Evolutionary conservation across 1,140 invertebrate genomes (phyloP), one percentile per base, ranked within the genome.

Genomic region (Drosophila pectinifera): DNA sequence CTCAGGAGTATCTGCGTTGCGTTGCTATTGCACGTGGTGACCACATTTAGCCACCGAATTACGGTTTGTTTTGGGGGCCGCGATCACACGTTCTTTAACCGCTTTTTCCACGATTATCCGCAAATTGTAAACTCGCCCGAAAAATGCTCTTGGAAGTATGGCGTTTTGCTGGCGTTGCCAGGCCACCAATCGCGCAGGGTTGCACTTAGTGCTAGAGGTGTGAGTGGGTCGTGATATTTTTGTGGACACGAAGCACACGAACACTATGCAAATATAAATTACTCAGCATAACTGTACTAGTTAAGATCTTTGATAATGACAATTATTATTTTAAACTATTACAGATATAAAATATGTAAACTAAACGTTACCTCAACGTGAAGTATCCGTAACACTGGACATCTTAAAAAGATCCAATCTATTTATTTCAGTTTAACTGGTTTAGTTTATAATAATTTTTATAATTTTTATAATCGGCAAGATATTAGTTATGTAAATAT

Each of bases 81-180:
- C 34, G 61, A 24, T 57, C 56, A 59, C 61, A 78, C 61, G 73
- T 76, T 79, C 48, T 46, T 79, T 78, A 26, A 31, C 28, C 42
- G 59, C 59, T 65, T 86, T 80, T 56, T 73, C 38, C 36, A 56
- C 43, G 20, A 62, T 59, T 74, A 65, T 78, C 68, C 42, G 51
- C 59, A 67, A 73, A 85, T 53, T 68, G 46, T 67, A 81, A 80
- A 85, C 73, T 81, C 73, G 81, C 73, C 63, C 78, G 81, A 86
- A 86, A 84, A 86, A 78, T 86, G 82, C 81, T 85, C 64, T 75
- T 55, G 72, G 73, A 88, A 88, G 84, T 84, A 88, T 88, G 84
- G 84, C 84, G 84, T 89, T 86, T 55, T 43, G 42, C 16, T 74
- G 61, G 73, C 79, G 78, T 84, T 84, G 85, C 84, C 80, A 84